Conservation (phyloP, 92 coral and sea anemone species). For the Zoanthus solanderi region DNA sequence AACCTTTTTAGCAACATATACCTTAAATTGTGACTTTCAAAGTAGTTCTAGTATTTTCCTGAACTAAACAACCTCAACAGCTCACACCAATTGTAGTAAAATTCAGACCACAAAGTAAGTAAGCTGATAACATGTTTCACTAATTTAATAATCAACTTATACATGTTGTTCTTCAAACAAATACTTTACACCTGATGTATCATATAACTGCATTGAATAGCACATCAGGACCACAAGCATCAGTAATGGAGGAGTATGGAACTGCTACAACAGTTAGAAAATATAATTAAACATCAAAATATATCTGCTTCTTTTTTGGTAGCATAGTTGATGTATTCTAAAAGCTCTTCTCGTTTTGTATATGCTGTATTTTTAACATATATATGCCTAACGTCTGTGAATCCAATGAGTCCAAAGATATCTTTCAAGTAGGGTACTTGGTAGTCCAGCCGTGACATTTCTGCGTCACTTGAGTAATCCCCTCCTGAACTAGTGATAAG, state of each 20-base stretch:
- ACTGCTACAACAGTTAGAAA: background rate
- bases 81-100: too few species aligned
- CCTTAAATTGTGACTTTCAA: too few species aligned
- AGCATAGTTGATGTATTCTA: conserved; percentile 57
- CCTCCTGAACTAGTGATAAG: conserved; percentile 95
- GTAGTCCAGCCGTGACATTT: conserved; percentile 84
- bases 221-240: background rate
- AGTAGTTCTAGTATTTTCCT: too few species aligned
- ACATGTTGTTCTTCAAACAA: too few species aligned
- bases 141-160: too few species aligned
- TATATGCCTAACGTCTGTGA: conserved; percentile 90
- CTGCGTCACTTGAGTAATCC: conserved; percentile 79
- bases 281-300: conserved; percentile 46
- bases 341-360: conserved; percentile 58
- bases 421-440: conserved; percentile 97
- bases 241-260: background rate
- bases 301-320: conserved; percentile 66
- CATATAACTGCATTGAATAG: background rate
- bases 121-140: too few species aligned
- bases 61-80: too few species aligned
- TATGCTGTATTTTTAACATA: conserved; percentile 93
- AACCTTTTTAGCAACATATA: too few species aligned
- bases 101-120: too few species aligned
- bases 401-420: conserved; percentile 95
- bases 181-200: background rate